Conservation (phyloP, 2,797 vertebrate genomes). For the Nasua narica region DNA sequence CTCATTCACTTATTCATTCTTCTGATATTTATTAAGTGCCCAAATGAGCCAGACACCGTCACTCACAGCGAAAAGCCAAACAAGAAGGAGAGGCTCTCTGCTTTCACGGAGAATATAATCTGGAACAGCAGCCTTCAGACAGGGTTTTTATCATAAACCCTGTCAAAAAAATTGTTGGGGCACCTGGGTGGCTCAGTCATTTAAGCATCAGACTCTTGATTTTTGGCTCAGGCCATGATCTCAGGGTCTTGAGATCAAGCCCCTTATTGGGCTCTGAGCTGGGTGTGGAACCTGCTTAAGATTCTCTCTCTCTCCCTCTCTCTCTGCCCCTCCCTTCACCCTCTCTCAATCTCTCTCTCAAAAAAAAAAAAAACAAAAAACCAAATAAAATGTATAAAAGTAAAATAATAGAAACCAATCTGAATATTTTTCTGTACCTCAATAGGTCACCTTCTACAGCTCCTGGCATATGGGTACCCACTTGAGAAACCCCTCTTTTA, state of each 20-base stretch:
- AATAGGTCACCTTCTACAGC: not conserved
- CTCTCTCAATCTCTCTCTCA: no score
- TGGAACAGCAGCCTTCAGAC: not conserved
- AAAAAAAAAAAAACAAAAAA: no score
- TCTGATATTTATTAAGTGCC: not conserved
- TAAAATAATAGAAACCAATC: not conserved
- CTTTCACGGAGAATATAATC: not conserved
- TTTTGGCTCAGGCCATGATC: no score
- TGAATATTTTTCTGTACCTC: not conserved
- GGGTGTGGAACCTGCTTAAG: no score
- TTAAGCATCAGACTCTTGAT: no score
- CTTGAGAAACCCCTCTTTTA: not conserved
- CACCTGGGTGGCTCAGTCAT: no score
- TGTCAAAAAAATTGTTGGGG: not conserved
- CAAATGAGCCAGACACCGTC: not conserved
- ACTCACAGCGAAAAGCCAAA: not conserved
- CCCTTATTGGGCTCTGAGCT: no score
- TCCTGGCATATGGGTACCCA: not conserved
- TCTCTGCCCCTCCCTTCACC: no score
- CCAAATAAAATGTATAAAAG: not conserved
- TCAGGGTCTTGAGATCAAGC: no score
- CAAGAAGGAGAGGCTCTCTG: not conserved
- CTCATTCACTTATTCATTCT: not conserved
- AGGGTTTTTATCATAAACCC: not conserved
- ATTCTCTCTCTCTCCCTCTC: no score